Evolutionary conservation across 2,113 vertebrate genomes (phyloP), one percentile per base, ranked within the genome.

Genomic region (Ptilorrhoa leucosticta): DNA sequence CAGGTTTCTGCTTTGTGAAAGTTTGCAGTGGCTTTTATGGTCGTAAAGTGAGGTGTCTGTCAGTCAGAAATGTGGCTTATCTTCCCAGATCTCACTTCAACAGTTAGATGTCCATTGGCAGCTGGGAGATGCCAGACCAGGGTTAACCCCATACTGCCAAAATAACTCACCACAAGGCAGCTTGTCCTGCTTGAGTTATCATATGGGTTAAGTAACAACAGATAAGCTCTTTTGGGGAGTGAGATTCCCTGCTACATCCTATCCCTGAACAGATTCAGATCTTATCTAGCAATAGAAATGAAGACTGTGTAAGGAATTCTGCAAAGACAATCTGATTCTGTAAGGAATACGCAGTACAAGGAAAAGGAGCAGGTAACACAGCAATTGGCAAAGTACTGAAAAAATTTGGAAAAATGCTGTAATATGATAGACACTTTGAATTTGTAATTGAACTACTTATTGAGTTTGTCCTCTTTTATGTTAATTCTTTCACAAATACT

Each of bases 101-200:
- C 13, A 21, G 2, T 8, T 10, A 31, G 31, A 31, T 51, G 20
- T 26, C 61, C 2, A 37, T 21, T 53, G 21, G 13, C 21, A 61
- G 10, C 2, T 61, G 37, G 13, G 21, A 71, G 26, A 83, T 71
- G 21, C 26, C 56, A 61, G 47, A 71, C 37, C 45, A 44, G 16
- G 0, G 2, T 35, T 61, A 61, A 51, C 16, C 8, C 31, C 33
- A 44, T 16, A 4, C 8, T 1, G 2, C 5, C 45, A 51, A 61
- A 61, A 31, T 44, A 51, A 26, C 47, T 53, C 26, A 16, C 37
- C 20, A 42, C 37, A 35, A 60, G 37, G 51, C 33, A 44, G 47
- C 17, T 71, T 53, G 33, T 11, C 66, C 39, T 61, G 27, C 27
- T 37, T 37, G 56, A 51, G 37, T 53, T 31, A 37, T 7, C 33